Conservation (phyloP, 2,797 vertebrate species). For the Pipistrellus pygmaeus region DNA sequence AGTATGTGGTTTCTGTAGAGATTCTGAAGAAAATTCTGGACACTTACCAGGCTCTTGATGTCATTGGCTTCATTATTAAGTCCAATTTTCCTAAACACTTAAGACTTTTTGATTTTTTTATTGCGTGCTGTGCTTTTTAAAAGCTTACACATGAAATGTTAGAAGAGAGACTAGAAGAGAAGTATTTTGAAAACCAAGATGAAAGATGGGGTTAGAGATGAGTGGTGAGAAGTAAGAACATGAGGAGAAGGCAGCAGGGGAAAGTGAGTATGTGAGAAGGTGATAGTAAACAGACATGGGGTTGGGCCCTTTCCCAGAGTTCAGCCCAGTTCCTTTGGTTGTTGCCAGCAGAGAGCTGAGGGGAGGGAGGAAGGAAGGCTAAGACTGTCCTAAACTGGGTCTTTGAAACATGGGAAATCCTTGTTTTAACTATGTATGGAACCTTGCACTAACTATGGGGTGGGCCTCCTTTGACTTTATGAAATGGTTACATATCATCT, state of each 20-base stretch:
- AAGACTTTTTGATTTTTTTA: slow-evolving; percentile 14
- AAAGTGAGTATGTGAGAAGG: not conserved
- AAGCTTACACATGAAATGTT: not conserved
- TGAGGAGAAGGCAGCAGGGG: not conserved
- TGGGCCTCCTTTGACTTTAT: not conserved
- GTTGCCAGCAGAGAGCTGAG: not conserved
- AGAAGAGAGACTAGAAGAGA: slow-evolving; percentile 25
- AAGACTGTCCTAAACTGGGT: not conserved
- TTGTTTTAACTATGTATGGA: not conserved
- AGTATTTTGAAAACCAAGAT: slow-evolving; percentile 20
- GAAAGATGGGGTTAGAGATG: not conserved
- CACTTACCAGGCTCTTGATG: not conserved
- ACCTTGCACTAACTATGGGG: not conserved
- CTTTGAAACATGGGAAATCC: not conserved
- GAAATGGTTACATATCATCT: slow-evolving; percentile 5
- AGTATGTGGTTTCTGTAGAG: not conserved
- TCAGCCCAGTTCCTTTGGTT: not conserved
- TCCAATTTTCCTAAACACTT: slow-evolving; percentile 7
- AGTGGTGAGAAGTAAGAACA: not conserved
- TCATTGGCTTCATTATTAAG: slow-evolving; percentile 40
- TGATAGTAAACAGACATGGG: not conserved
- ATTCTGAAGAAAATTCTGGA: slow-evolving; percentile 24
- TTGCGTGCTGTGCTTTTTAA: slow-evolving; percentile 27
- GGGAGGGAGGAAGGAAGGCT: not conserved
- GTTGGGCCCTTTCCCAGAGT: slow-evolving; percentile 15